Evolutionary conservation across 37 sponge, comb jelly and placozoan genomes (phyloP), one percentile per base, ranked within the genome.

Genomic region (Corticium candelabrum): DNA sequence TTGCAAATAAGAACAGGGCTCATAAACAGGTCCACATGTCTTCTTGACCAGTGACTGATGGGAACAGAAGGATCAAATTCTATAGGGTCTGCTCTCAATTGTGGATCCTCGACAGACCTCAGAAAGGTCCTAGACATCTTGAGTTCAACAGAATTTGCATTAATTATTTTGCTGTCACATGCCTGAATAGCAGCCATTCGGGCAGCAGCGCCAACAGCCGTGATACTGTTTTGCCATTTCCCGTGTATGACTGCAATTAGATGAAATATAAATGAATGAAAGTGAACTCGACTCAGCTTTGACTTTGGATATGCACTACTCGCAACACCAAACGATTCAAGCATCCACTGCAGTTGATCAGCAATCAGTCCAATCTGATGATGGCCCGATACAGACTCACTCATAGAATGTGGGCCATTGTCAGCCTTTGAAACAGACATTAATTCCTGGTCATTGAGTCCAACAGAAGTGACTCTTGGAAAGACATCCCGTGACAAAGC

Each of bases 371-470:
- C 79, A 27, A 90, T 74, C 0, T 41, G 62, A 7, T 92, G 94
- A 1, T 68, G 68, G 38, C 82, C 85, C 0, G 71, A 34, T 35
- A 39, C 33, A 32, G 41, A 50, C 37, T 80, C 78, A 3, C n/a
- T 11, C 5, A 29, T 70, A 32, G 4, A 32, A 15, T 29, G 32
- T 4, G 78, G 70, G 34, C 88, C 96, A 69, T 77, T 72, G 1
- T 32, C 37, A 0, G 90, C 73, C 38, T 77, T 74, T 4, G 88
- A 79, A 30, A 84, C 36, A 11, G 83, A 83, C 1, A 74, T 30
- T 0, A 96, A 84, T 77, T 96, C 96, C 43, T 92, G 94, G 67
- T 96, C 96, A 68, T 96, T 96, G 21, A 96, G 86, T 39, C 96
- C 96, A 68, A 96, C 74, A 0, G 96, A 96, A 32, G 87, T 76